Evolutionary conservation across 37 sponge, comb jelly and placozoan genomes (phyloP).

Genomic region (Haliclona indistincta): DNA sequence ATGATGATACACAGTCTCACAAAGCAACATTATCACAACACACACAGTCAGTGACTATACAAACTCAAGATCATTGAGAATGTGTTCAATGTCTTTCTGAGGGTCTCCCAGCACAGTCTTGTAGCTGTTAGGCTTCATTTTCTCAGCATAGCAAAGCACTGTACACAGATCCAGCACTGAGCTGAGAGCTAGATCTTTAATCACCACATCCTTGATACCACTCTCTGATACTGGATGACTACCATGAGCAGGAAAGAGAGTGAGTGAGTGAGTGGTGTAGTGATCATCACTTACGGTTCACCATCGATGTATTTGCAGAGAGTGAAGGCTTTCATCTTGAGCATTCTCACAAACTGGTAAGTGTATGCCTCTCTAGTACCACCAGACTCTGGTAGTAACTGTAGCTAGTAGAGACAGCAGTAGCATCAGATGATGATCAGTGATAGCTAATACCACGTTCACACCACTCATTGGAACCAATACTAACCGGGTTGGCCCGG

Average conservation of each 20-base stretch:
- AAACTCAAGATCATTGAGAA: constrained; percentile 12
- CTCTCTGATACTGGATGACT: too few relatives aligned
- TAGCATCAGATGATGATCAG: background rate
- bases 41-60: too few relatives aligned
- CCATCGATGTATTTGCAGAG: constrained; percentile 65
- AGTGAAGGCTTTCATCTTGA: constrained; percentile 70
- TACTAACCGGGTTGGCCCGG: too few relatives aligned
- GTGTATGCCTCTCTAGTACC: constrained; percentile 62
- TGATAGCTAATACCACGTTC: background rate
- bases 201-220: too few relatives aligned
- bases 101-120: constrained; percentile 54
- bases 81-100: constrained; percentile 14
- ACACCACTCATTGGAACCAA: too few relatives aligned
- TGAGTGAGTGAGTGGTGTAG: too few relatives aligned
- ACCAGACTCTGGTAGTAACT: constrained; percentile 23
- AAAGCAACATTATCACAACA: too few relatives aligned
- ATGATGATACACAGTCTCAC: too few relatives aligned
- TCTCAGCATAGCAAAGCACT: constrained; percentile 60
- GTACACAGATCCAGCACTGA: constrained; percentile 41
- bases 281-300: constrained; percentile 66
- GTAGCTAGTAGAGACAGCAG: constrained; percentile 18
- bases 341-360: constrained; percentile 38
- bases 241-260: too few relatives aligned
- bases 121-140: constrained; percentile 57
- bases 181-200: too few relatives aligned